These are phyloP conservation scores for Cynopterus sphinx DNA, from an alignment of 2,797 vertebrate species.

Conservation along the genomic window DNA sequence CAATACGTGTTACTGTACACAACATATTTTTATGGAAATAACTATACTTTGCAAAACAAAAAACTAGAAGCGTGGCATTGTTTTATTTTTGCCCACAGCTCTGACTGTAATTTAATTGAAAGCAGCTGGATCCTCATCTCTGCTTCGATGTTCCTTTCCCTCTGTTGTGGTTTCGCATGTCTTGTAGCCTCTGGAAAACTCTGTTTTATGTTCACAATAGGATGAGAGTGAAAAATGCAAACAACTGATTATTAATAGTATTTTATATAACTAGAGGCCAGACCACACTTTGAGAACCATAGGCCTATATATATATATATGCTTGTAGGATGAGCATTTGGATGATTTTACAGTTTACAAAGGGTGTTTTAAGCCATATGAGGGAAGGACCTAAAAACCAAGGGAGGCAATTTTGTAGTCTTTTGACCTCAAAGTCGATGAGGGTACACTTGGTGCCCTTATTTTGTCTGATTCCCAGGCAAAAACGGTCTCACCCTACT, in stretches of 20 bases:
- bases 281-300: neutral
- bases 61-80: neutral
- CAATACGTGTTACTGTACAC: neutral
- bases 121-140: neutral
- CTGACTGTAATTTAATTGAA: neutral
- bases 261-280: neutral
- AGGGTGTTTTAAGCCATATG: neutral
- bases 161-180: rapidly evolving
- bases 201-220: neutral
- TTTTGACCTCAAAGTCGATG: neutral
- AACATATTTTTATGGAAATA: neutral
- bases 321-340: neutral
- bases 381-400: neutral
- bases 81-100: neutral
- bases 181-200: neutral
- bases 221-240: neutral
- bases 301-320: too few species aligned
- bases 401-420: neutral
- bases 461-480: neutral
- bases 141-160: neutral
- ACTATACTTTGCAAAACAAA: neutral
- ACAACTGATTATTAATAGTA: too few species aligned
- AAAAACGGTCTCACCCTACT: neutral
- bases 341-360: neutral
- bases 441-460: neutral